Evolutionary conservation across 2,113 vertebrate species (phyloP), one percentile per base, ranked within the genome.

Genomic region (Chionodraco myersi): DNA sequence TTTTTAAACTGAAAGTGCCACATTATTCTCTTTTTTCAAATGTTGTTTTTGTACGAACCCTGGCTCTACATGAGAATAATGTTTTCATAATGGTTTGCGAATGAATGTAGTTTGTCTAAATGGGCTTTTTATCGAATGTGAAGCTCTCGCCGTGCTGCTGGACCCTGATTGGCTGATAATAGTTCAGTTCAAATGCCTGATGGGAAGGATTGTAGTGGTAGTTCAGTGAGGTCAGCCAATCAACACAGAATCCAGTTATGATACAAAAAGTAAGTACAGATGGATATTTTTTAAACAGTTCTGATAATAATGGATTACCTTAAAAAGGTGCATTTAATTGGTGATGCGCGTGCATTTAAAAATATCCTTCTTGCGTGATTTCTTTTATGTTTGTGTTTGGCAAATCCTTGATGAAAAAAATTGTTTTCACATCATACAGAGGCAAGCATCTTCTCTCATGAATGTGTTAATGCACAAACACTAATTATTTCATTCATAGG

Each of bases 401-500:
- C 82, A 76, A 52, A 78, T 75, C 53, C 54, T 26, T 23, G 60
- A 30, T 3, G 30, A 16, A 12, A 58, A 68, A 59, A 80, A 47
- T 45, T 81, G 80, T 90, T 92, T 91, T 89, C 86, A 88, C 89
- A 86, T 92, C 85, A 89, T 73, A 70, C 79, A 72, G 92, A 93
- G 91, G 91, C 86, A 83, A 89, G 75, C 93, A 91, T 93, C 91
- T 93, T 95, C 94, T 95, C 94, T 89, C 93, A 89, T 89, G 82
- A 92, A 93, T 86, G 87, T 95, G 93, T 93, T 91, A 30, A 30
- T 30, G 30, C 95, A 95, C 92, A 94, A 91, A 91, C 93, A 91
- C 92, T 94, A 95, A 95, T 95, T 95, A 95, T 89, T 91, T 88
- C 81, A 90, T 89, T 90, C 87, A 89, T 74, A 73, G 92, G 86